Conservation (phyloP, 2,888 invertebrate genomes). For the Andrena camellia region DNA sequence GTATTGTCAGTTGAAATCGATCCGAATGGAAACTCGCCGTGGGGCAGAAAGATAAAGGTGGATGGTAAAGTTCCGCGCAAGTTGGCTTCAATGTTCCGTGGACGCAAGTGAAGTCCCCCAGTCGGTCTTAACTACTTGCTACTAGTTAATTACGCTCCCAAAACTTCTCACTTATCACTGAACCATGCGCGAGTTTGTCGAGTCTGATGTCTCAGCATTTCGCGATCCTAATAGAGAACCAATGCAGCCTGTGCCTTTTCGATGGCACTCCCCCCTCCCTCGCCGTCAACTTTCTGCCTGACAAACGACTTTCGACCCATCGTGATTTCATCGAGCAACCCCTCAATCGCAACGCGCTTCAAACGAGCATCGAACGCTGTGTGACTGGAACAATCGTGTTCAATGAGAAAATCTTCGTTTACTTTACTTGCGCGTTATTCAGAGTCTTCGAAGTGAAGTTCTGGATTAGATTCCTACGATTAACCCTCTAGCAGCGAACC, state of each 20-base stretch:
- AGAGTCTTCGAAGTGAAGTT: too few relatives aligned
- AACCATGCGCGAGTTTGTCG: slow-evolving; percentile 48
- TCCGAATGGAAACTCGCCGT: slow-evolving; percentile 20
- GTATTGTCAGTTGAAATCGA: slow-evolving; percentile 30
- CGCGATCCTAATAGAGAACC: slow-evolving; percentile 42
- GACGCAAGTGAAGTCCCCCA: slow-evolving; percentile 57
- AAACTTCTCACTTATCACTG: slow-evolving; percentile 67
- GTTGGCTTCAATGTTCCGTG: slow-evolving; percentile 64
- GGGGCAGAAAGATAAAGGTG: slow-evolving; percentile 33
- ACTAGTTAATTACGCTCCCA: slow-evolving; percentile 65
- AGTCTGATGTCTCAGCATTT: slow-evolving; percentile 65
- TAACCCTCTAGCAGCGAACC: too few relatives aligned
- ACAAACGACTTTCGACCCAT: slow-evolving; percentile 1
- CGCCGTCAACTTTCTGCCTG: not conserved
- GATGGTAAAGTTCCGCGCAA: slow-evolving; percentile 60
- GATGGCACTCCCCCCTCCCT: not conserved
- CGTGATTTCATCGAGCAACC: not conserved
- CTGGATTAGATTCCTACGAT: too few relatives aligned
- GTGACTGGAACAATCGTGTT: too few relatives aligned
- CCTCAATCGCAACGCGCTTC: too few relatives aligned
- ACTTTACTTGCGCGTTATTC: too few relatives aligned
- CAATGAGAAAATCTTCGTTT: too few relatives aligned
- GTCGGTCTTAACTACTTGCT: slow-evolving; percentile 61
- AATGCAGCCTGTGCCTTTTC: not conserved
- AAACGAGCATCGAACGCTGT: too few relatives aligned